Evolutionary conservation across 2,113 vertebrate genomes (phyloP).

Genomic region (Rhombomys opimus): DNA sequence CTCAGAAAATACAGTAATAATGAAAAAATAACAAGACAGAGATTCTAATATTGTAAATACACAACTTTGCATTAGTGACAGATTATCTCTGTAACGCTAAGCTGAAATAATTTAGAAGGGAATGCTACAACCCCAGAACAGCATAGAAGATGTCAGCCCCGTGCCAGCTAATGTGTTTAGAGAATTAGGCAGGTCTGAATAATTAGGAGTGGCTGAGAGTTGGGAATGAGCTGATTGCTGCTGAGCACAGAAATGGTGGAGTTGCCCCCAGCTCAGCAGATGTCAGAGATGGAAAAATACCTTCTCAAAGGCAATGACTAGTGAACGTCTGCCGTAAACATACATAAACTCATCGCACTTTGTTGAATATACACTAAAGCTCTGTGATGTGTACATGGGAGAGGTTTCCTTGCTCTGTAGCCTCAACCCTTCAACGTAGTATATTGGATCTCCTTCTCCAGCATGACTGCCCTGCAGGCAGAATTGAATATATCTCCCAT

Average conservation of each 20-base stretch:
- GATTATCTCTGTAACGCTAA: slow-evolving; percentile 71
- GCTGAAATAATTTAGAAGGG: slow-evolving; percentile 63
- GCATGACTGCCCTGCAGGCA: neutral
- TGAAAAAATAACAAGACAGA: slow-evolving; percentile 77
- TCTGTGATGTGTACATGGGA: neutral
- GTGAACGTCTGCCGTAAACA: neutral
- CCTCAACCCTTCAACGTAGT: neutral
- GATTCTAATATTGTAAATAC: slow-evolving; percentile 65
- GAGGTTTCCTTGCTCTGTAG: slow-evolving; percentile 34
- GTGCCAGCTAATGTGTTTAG: slow-evolving; percentile 57
- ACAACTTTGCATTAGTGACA: slow-evolving; percentile 67
- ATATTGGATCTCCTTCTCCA: neutral
- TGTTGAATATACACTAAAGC: neutral
- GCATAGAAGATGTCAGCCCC: slow-evolving; percentile 49
- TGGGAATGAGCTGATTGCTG: neutral
- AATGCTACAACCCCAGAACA: slow-evolving; percentile 62
- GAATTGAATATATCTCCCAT: neutral
- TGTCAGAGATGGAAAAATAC: slow-evolving; percentile 54
- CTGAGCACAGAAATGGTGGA: neutral
- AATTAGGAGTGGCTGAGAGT: slow-evolving; percentile 15
- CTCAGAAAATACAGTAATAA: slow-evolving; percentile 77
- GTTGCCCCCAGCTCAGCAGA: neutral
- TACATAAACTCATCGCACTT: neutral
- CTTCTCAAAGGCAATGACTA: slow-evolving; percentile 15
- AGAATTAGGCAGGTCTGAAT: slow-evolving; percentile 66